Percentiles rank a stretch among this genome's conserved stretches.
Evolutionary conservation across 2,888 invertebrate genomes (phyloP).

Genomic region (Cephus sareptanus): DNA sequence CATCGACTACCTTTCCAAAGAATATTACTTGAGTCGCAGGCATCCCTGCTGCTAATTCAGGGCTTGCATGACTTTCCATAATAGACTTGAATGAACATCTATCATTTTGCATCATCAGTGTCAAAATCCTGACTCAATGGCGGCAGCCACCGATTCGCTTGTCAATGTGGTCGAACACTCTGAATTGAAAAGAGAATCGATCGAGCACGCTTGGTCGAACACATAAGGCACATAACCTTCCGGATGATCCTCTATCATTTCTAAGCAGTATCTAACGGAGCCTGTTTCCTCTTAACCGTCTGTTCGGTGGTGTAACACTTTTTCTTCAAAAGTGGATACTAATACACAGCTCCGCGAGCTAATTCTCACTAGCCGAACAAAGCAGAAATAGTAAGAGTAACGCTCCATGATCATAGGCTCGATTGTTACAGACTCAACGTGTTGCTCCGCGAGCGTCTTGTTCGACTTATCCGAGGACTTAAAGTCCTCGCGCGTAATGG

Average conservation of each 20-base stretch:
- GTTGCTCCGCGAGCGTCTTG: not conserved
- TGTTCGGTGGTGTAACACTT: conserved; percentile 19
- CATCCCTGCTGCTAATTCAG: too few species aligned
- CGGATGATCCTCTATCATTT: too few species aligned
- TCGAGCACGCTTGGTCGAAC: conserved; percentile 3
- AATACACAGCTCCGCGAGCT: conserved; percentile 40
- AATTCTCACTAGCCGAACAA: conserved; percentile 40
- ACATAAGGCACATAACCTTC: too few species aligned
- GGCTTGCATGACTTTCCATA: conserved; percentile 3
- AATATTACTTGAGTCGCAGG: too few species aligned
- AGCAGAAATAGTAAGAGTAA: conserved; percentile 53
- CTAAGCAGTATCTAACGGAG: too few species aligned
- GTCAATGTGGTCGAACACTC: conserved; percentile 30
- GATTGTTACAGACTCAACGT: too few species aligned
- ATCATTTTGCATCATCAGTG: conserved; percentile 48
- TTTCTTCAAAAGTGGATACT: not conserved
- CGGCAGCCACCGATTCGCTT: conserved; percentile 16
- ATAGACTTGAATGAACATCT: conserved; percentile 31
- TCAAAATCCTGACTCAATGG: conserved; percentile 47
- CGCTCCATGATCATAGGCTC: conserved; percentile 45
- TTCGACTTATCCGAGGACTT: not conserved
- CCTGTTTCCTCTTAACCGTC: too few species aligned
- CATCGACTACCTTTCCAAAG: too few species aligned
- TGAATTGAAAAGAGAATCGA: conserved; percentile 38
- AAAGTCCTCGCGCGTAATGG: not conserved